Conservation (phyloP, 2,888 invertebrate genomes). For the Crepidodera aurea region DNA sequence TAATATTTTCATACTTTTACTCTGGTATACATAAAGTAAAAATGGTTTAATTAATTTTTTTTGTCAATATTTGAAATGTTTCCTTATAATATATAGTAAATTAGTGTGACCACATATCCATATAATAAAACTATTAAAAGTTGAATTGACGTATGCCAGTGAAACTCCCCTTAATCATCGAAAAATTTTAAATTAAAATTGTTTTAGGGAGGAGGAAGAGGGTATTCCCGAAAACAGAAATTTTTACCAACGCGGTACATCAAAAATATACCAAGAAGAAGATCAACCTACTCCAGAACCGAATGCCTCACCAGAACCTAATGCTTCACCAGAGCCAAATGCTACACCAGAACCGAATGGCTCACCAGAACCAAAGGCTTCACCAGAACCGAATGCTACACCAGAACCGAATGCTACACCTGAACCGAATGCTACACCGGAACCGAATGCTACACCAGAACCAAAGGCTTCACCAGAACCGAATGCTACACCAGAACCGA, state of each 20-base stretch:
- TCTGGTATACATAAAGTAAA: too few species aligned
- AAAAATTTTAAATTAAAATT: too few species aligned
- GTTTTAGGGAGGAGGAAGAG: too few species aligned
- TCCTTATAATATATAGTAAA: too few species aligned
- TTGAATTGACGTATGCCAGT: too few species aligned
- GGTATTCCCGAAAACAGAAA: conserved; percentile 50
- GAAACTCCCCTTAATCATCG: too few species aligned
- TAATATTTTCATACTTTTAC: too few species aligned
- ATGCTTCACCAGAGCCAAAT: conserved; percentile 43
- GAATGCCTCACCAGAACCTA: conserved; percentile 52
- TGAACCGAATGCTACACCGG: conserved; percentile 41
- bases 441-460: conserved; percentile 33
- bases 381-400: conserved; percentile 35
- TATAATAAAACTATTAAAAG: too few species aligned
- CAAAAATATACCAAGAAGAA: too few species aligned
- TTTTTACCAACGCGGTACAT: conserved; percentile 48
- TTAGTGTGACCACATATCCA: too few species aligned
- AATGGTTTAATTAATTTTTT: too few species aligned
- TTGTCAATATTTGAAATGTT: too few species aligned
- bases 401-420: conserved; percentile 48
- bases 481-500: conserved; percentile 37
- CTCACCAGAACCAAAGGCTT: conserved; percentile 48
- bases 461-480: conserved; percentile 51
- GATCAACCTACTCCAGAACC: background rate
- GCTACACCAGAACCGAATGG: conserved; percentile 37